Conservation (phyloP, 2,888 invertebrate genomes). For the Hypsopygia costalis region DNA sequence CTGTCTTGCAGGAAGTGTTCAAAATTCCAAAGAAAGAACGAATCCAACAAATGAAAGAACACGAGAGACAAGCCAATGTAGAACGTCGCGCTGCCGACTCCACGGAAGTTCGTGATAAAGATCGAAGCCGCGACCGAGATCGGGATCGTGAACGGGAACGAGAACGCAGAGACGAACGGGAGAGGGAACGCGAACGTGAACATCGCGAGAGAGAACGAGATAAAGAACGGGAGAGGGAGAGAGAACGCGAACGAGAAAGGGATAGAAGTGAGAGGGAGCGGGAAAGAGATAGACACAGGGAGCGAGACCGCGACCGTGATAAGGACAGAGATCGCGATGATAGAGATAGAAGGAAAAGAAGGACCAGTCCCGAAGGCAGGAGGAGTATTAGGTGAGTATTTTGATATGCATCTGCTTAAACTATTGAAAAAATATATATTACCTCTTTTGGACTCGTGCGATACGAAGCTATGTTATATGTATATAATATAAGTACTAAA, state of each 20-base stretch:
- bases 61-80: slow-evolving; percentile 93
- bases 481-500: too few relatives aligned
- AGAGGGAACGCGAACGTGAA: slow-evolving; percentile 47
- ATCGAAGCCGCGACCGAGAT: slow-evolving; percentile 45
- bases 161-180: slow-evolving; percentile 35
- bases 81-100: slow-evolving; percentile 70
- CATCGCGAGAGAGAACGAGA: slow-evolving; percentile 41
- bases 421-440: too few relatives aligned
- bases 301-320: slow-evolving; percentile 41
- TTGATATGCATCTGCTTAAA: too few relatives aligned
- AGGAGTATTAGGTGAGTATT: slow-evolving; percentile 59
- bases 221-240: slow-evolving; percentile 36
- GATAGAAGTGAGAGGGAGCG: slow-evolving; percentile 41
- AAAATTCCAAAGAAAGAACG: slow-evolving; percentile 96
- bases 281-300: slow-evolving; percentile 35
- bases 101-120: slow-evolving; percentile 60
- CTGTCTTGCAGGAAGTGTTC: slow-evolving; percentile 80
- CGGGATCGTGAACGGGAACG: slow-evolving; percentile 36
- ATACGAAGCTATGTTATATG: too few relatives aligned
- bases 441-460: too few relatives aligned
- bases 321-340: slow-evolving; percentile 53
- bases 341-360: slow-evolving; percentile 63
- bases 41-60: slow-evolving; percentile 96
- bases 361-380: slow-evolving; percentile 65
- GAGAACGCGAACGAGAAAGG: slow-evolving; percentile 46